Conservation (phyloP, 2,113 vertebrate species). For the Strigops habroptila region DNA sequence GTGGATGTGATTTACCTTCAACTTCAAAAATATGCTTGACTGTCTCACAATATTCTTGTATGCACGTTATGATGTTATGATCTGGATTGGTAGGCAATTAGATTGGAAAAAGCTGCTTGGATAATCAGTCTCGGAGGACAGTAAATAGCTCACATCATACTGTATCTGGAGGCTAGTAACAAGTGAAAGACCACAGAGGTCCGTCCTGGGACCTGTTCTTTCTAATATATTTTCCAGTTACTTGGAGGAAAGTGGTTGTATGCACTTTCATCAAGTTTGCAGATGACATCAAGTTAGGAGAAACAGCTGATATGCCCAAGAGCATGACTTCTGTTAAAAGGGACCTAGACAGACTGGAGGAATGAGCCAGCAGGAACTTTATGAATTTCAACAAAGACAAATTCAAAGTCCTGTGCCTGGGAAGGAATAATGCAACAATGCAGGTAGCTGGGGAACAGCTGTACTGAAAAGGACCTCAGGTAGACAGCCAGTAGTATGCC, state of each 20-base stretch:
- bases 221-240: neutral
- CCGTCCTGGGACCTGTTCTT: neutral
- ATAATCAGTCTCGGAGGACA: neutral
- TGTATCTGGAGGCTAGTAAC: neutral
- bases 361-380: neutral
- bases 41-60: neutral
- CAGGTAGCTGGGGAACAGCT: neutral
- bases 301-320: neutral
- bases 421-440: neutral
- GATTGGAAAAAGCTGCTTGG: neutral
- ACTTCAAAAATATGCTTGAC: neutral
- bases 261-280: neutral
- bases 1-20: neutral
- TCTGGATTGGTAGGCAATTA: neutral
- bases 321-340: neutral
- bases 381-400: neutral
- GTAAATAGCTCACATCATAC: neutral
- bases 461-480: neutral
- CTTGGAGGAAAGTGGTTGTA: neutral
- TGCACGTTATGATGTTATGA: neutral
- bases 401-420: neutral
- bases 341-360: neutral
- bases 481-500: neutral
- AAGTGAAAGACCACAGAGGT: neutral
- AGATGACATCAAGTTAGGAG: neutral